Evolutionary conservation across 1,140 invertebrate genomes (phyloP).

Genomic region (Lepidurus packardi): DNA sequence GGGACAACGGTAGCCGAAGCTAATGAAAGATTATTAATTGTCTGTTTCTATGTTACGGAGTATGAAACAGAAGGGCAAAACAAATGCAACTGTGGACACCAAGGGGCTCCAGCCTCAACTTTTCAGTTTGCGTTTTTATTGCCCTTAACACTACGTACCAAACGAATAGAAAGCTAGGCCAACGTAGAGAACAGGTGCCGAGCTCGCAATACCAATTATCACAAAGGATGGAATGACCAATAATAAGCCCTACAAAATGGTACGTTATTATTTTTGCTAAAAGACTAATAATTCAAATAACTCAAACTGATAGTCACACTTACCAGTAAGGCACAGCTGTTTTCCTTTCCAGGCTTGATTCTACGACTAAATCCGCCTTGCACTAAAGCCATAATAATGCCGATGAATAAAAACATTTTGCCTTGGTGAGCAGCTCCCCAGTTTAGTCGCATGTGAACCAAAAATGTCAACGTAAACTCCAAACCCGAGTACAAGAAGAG

Average conservation of each 20-base stretch:
- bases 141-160: constrained; percentile 58
- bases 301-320: constrained; percentile 36
- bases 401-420: constrained; percentile 93
- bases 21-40: constrained; percentile 41
- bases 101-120: too few relatives aligned
- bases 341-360: constrained; percentile 67
- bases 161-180: constrained; percentile 83
- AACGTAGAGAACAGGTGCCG: constrained; percentile 58
- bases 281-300: constrained; percentile 24
- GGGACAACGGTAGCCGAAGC: constrained; percentile 91
- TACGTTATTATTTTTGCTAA: constrained; percentile 35
- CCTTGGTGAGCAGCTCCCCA: constrained; percentile 95
- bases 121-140: too few relatives aligned
- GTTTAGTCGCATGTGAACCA: constrained; percentile 86
- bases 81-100: too few relatives aligned
- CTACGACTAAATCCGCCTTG: constrained; percentile 84
- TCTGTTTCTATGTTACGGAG: too few relatives aligned
- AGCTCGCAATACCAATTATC: constrained; percentile 67
- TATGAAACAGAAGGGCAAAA: too few relatives aligned
- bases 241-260: constrained; percentile 62
- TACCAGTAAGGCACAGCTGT: constrained; percentile 62
- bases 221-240: constrained; percentile 84
- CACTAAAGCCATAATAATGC: constrained; percentile 84
- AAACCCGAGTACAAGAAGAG: constrained; percentile 94
- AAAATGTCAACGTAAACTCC: constrained; percentile 95